Evolutionary conservation across 2,797 vertebrate species (phyloP).

Genomic region (Rhynchonycteris naso): DNA sequence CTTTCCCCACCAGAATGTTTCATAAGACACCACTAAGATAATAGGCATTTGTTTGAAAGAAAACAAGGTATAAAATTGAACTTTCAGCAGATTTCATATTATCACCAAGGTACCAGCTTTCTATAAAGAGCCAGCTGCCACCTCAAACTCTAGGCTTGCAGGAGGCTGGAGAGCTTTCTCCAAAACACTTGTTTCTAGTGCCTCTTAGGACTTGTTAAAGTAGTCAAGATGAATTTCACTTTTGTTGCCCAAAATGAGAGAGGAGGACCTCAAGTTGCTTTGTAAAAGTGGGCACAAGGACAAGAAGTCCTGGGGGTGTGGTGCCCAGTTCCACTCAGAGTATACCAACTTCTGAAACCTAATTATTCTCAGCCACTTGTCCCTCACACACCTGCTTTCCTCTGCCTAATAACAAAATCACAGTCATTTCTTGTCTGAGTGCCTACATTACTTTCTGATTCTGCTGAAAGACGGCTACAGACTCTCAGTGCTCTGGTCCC

Average conservation of each 20-base stretch:
- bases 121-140: not conserved
- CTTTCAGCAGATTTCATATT: not conserved
- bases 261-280: not conserved
- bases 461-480: not conserved
- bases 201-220: not conserved
- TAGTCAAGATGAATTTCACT: not conserved
- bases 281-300: not conserved
- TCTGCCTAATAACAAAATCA: not conserved
- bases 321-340: not conserved
- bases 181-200: not conserved
- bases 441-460: not conserved
- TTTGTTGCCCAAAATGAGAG: not conserved
- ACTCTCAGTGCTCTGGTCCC: not conserved
- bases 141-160: not conserved
- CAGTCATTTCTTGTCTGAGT: accelerated
- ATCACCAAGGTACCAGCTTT: not conserved
- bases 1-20: not conserved
- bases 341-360: not conserved
- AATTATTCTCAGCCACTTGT: not conserved
- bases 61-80: not conserved
- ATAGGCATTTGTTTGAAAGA: not conserved
- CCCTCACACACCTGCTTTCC: not conserved
- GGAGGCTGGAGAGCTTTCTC: not conserved
- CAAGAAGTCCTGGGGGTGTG: not conserved
- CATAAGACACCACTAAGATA: not conserved